A percentile compares a stretch with the other conserved stretches of the same genome.
Evolutionary conservation across 2,888 invertebrate species (phyloP).

Genomic region (Diplazon laetatorius): DNA sequence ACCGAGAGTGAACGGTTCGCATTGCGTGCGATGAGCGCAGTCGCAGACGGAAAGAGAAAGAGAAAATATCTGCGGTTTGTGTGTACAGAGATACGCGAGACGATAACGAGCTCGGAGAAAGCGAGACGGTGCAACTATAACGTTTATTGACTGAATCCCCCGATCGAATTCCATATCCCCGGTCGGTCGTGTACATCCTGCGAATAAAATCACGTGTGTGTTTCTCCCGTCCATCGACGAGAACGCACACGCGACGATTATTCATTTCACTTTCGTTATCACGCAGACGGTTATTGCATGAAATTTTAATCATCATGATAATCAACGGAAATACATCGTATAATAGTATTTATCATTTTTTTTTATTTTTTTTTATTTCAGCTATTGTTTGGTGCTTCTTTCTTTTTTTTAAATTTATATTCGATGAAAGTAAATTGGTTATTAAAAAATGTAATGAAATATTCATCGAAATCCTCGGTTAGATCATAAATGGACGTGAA

Average conservation of each 20-base stretch:
- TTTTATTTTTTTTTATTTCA: too few relatives aligned
- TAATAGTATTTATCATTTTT: not conserved
- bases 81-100: constrained; percentile 39
- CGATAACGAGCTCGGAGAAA: constrained; percentile 62
- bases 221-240: constrained; percentile 1
- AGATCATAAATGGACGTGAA: too few relatives aligned
- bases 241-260: not conserved
- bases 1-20: constrained; percentile 12
- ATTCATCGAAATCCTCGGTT: too few relatives aligned
- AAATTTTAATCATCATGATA: not conserved
- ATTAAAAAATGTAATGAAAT: too few relatives aligned
- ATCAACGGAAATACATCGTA: constrained; percentile 1
- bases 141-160: constrained; percentile 48
- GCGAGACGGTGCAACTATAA: constrained; percentile 49
- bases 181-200: not conserved
- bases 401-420: too few relatives aligned
- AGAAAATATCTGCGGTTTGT: constrained; percentile 47
- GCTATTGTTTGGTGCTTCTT: too few relatives aligned
- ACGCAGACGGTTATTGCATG: not conserved
- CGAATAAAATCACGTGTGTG: too few relatives aligned
- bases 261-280: constrained; percentile 8
- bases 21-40: constrained; percentile 36
- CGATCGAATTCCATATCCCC: constrained; percentile 45
- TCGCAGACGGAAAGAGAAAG: constrained; percentile 40
- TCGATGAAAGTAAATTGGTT: too few relatives aligned